Conservation (phyloP, 2,888 invertebrate species). For the Pyrochroa serraticornis region DNA sequence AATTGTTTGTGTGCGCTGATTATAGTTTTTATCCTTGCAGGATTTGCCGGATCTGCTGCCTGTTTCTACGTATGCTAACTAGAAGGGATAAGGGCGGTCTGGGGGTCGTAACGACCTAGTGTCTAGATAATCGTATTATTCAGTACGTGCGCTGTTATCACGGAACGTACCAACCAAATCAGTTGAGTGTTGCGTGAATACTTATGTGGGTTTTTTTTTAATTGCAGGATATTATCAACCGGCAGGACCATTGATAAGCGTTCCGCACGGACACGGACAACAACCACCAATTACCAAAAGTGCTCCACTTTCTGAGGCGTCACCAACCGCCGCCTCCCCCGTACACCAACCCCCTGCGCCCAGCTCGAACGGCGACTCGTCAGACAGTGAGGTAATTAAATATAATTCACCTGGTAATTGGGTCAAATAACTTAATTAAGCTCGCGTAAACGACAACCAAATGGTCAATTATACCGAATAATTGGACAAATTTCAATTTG, state of each 20-base stretch:
- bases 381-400: conserved; percentile 57
- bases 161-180: too few relatives aligned
- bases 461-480: too few relatives aligned
- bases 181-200: too few relatives aligned
- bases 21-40: too few relatives aligned
- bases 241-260: conserved; percentile 86
- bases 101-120: too few relatives aligned
- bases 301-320: conserved; percentile 49
- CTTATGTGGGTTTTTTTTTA: conserved; percentile 26
- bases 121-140: too few relatives aligned
- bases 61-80: too few relatives aligned
- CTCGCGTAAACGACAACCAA: background rate
- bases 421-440: background rate
- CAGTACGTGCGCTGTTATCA: too few relatives aligned
- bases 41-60: too few relatives aligned
- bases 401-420: background rate
- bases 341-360: conserved; percentile 56
- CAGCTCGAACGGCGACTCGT: conserved; percentile 55
- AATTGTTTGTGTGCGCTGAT: too few relatives aligned
- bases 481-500: too few relatives aligned
- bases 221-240: conserved; percentile 88
- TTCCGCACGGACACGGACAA: conserved; percentile 58
- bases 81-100: too few relatives aligned
- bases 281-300: conserved; percentile 53
- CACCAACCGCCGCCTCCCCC: conserved; percentile 63